Base-by-base conservation (phyloP, 2,888 invertebrate species). In the Orthonevra nobilis region DNA sequence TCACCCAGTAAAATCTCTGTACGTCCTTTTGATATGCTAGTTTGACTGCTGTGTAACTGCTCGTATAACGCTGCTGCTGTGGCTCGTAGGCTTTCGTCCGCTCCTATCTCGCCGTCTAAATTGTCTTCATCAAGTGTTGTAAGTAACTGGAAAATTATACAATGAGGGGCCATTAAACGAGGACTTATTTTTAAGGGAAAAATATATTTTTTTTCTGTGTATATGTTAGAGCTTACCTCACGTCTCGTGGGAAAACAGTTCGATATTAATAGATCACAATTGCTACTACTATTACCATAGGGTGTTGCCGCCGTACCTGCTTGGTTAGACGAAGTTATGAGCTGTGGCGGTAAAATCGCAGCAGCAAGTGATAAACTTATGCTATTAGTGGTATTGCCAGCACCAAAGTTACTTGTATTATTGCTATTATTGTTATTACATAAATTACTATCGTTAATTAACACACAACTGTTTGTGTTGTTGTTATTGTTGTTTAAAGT, bases 11-110 rank as follows among this genome's bases (percentile, higher is more conserved):
- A 85, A 82, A 89, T 84, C 84, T 89, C 89, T 81, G 88, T 89
- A 83, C 89, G 87, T 82, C 89, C 89, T 86, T 87, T 89, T 88
- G 89, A 89, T 89, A 89, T 89, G 88, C 88, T 88, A 85, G 85
- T 88, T 85, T 87, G 87, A 85, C 87, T 88, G 79, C 84, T 84
- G 82, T 84, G 84, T 83, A 85, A 83, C 63, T 85, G 83, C 81
- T 82, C 75, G 68, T 82, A 81, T 81, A 81, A 77, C 68, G 83
- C 44, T 82, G 82, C 77, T 82, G 84, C 81, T 75, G 82, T 81
- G 19, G 81, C 81, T 30, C 74, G 74, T 38, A 81, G 58, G 46
- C 74, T 81, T 30, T 63, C 81, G 73, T 83, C 84, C 44, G 81
- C 85, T 81, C 82, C 85, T 69, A 84, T 82, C 70, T 85, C 84